These are phyloP conservation scores for Cyphotilapia sp. DNA, from an alignment of 2,113 vertebrate species.

Conservation along the genomic window DNA sequence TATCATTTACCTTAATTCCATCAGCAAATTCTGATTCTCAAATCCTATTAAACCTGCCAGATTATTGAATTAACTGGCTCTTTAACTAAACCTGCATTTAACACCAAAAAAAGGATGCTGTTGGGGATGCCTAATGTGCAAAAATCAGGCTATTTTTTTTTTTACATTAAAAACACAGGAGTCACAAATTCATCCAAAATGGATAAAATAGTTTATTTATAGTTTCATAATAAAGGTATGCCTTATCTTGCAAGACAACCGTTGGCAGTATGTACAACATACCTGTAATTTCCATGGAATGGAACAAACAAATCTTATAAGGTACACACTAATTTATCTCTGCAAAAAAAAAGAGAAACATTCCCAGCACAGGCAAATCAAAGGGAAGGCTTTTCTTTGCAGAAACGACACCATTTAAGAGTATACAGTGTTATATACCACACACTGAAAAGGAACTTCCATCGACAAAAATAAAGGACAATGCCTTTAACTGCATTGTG, in stretches of 20 bases:
- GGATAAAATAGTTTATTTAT: slow-evolving; percentile 98
- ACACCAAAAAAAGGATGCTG: background rate
- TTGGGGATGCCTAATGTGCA: background rate
- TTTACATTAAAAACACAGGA: background rate
- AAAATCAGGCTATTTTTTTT: background rate
- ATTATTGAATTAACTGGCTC: background rate
- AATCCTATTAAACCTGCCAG: background rate
- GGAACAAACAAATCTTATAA: slow-evolving; percentile 80
- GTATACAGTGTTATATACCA: slow-evolving; percentile 65
- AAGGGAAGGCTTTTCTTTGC: slow-evolving; percentile 52
- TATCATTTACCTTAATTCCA: background rate
- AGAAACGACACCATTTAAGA: slow-evolving; percentile 64
- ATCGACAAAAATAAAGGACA: slow-evolving; percentile 58
- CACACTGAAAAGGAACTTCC: slow-evolving; percentile 60
- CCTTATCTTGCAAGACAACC: slow-evolving; percentile 96
- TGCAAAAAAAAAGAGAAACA: slow-evolving; percentile 41
- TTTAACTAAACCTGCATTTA: background rate
- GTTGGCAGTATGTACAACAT: slow-evolving; percentile 98
- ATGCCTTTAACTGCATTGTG: slow-evolving; percentile 58
- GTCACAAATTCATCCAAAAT: slow-evolving; percentile 64
- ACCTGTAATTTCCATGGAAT: slow-evolving; percentile 90
- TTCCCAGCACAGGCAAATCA: slow-evolving; percentile 64
- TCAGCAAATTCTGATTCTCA: background rate
- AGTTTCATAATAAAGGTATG: slow-evolving; percentile 94
- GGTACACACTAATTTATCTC: slow-evolving; percentile 74